These are phyloP conservation scores for Drosophila anceps DNA, from an alignment of 2,888 invertebrate genomes.

Conservation along the genomic window DNA sequence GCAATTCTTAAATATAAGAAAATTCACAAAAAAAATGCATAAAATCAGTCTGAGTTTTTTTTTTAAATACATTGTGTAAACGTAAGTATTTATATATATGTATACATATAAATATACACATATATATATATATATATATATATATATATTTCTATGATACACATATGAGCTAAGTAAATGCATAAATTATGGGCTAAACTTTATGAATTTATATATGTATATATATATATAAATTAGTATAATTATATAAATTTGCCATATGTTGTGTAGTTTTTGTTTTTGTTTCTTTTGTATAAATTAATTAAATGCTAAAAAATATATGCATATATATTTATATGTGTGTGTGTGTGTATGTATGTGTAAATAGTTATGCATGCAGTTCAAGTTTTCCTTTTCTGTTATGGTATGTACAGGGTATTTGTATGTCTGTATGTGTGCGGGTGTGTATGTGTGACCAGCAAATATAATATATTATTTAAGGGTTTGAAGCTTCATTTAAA, in stretches of 20 bases:
- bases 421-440: slow-evolving; percentile 19
- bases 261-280: background rate
- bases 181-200: slow-evolving; percentile 38
- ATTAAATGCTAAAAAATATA: slow-evolving; percentile 57
- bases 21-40: slow-evolving; percentile 67
- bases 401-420: slow-evolving; percentile 57
- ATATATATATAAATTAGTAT: slow-evolving; percentile 16
- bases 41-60: slow-evolving; percentile 78
- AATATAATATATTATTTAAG: slow-evolving; percentile 3
- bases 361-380: slow-evolving; percentile 19
- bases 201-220: slow-evolving; percentile 7
- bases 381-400: slow-evolving; percentile 12
- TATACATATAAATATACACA: slow-evolving; percentile 15
- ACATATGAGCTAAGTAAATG: slow-evolving; percentile 56
- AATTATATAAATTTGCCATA: slow-evolving; percentile 11
- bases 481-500: slow-evolving; percentile 22
- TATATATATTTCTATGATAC: slow-evolving; percentile 27
- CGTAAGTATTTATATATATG: slow-evolving; percentile 25
- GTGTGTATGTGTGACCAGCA: slow-evolving; percentile 25
- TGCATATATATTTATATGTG: slow-evolving; percentile 48
- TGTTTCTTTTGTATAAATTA: slow-evolving; percentile 32
- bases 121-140: slow-evolving; percentile 11
- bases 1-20: slow-evolving; percentile 41
- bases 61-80: slow-evolving; percentile 55
- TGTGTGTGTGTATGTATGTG: slow-evolving; percentile 21